Base-by-base conservation (phyloP, 2,797 vertebrate species). In the Arnoldichthys spilopterus region DNA sequence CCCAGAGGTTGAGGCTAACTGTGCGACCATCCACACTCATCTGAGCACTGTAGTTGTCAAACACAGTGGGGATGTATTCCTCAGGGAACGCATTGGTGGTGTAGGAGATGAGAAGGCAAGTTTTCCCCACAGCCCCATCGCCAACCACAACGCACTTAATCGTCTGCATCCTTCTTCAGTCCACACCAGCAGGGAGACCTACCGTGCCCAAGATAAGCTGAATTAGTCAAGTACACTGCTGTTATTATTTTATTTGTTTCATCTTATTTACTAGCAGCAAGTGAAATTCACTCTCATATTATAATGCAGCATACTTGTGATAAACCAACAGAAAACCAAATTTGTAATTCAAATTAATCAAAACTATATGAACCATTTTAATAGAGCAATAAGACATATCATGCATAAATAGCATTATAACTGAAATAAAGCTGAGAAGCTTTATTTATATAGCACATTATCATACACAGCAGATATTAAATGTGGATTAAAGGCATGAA, bases 61-160 rank as follows among this genome's bases (percentile, higher is more conserved):
- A 99, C 72, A 98, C 96, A 0, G 97, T 98, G 32, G 96, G 96
- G 82, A 98, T 97, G 85, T 98, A 98, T 87, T 98, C 96, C 77
- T 97, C 96, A 0, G 96, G 96, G 88, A 98, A 98, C 88, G 96
- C 96, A 66, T 97, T 97, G 81, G 97, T 97, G 83, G 96, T 98
- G 62, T 98, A 98, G 58, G 96, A 98, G 92, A 98, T 97, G 80
- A 98, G 96, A 7, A 98, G 94, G 82, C 96, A 98, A 2, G 96
- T 98, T 94, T 99, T 98, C 30, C 96, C 96, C 68, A 98, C 96
- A 8, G 97, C 96, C 24, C 96, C 96, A 6, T 98, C 96, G 66
- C 96, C 97, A 70, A 98, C 96, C 26, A 98, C 96, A 76, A 98
- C 96, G 68, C 96, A 98, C 93, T 97, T 99, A 88, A 98, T 98